phyloP scores from a whole-genome alignment of 2,113 vertebrate species.

The Helogale parvula region DNA sequence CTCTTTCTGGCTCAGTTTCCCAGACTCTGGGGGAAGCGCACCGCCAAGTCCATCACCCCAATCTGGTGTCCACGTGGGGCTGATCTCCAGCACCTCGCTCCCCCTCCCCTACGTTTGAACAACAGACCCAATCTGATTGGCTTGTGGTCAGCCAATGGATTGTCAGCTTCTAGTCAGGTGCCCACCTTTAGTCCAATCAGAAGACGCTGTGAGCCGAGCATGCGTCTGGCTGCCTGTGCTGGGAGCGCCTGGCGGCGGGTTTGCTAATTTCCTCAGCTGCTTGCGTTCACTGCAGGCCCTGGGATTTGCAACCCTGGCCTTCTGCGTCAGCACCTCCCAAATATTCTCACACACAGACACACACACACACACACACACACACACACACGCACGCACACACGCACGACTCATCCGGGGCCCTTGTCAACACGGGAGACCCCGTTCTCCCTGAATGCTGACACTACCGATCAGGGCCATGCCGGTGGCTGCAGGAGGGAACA shows the following conservation, averaged over 20 bases:
- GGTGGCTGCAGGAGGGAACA: no score
- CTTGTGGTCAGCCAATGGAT: background rate
- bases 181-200: background rate
- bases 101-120: background rate
- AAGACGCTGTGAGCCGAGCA: background rate
- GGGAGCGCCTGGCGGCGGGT: fast-evolving
- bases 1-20: background rate
- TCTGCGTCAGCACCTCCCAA: fast-evolving
- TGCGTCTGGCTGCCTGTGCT: fast-evolving
- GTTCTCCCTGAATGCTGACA: background rate
- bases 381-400: fast-evolving
- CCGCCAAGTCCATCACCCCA: background rate
- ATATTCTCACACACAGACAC: background rate
- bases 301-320: background rate
- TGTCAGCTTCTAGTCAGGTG: background rate
- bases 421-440: background rate
- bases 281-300: background rate
- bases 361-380: background rate
- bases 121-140: background rate
- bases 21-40: background rate
- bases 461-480: fast-evolving
- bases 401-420: background rate
- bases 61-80: background rate
- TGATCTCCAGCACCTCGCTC: background rate
- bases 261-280: no score